phyloP scores from a whole-genome alignment of 2,797 vertebrate genomes.

The Ammospiza maritima region DNA sequence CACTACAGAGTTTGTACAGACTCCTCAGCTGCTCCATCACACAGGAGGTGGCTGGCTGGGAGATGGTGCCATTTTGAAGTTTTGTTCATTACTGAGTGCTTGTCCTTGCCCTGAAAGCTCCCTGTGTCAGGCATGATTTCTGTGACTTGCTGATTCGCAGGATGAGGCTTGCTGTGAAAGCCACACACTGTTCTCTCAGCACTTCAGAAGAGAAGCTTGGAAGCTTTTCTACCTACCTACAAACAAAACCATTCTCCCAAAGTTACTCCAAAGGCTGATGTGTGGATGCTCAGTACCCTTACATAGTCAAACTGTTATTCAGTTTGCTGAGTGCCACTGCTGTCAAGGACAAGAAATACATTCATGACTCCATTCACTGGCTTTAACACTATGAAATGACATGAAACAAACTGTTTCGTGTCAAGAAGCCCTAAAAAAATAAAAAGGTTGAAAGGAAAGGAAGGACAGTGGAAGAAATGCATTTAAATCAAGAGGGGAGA shows the following conservation, averaged over 20 bases:
- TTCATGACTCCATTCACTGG: not conserved
- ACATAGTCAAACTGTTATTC: slow-evolving; percentile 15
- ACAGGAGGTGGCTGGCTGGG: not conserved
- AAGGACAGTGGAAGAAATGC: slow-evolving; percentile 1
- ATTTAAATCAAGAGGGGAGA: slow-evolving; percentile 13
- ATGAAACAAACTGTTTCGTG: not conserved
- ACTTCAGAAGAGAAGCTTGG: not conserved
- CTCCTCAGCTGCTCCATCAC: not conserved
- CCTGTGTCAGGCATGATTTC: not conserved
- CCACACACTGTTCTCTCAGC: not conserved
- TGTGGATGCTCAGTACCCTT: not conserved
- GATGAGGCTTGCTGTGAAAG: not conserved
- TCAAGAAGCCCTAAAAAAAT: slow-evolving; percentile 37
- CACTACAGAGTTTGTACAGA: not conserved
- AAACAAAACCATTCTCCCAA: slow-evolving; percentile 4
- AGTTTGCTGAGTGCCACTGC: slow-evolving; percentile 24
- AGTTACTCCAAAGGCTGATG: slow-evolving; percentile 4
- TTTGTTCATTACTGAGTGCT: not conserved
- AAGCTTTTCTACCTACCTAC: not conserved
- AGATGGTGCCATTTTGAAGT: not conserved
- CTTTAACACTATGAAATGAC: slow-evolving; percentile 10
- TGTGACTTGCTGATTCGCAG: not conserved
- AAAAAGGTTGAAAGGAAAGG: not conserved
- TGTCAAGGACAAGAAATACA: slow-evolving; percentile 61
- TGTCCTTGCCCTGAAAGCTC: not conserved